phyloP scores from a whole-genome alignment of 2,888 invertebrate genomes.

The Tetropium fuscum region DNA sequence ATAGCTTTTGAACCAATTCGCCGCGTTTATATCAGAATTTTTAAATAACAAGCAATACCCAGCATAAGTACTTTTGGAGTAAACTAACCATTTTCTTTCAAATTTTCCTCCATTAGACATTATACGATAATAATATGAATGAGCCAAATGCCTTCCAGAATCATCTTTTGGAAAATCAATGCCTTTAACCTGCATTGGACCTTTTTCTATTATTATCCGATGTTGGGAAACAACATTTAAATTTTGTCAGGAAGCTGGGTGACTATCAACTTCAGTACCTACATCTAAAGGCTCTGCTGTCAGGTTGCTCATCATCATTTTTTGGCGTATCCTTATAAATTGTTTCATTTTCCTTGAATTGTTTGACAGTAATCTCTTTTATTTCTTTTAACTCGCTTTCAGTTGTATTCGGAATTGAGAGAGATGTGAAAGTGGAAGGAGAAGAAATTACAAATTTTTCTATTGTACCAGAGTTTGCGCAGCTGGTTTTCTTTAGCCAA shows the following conservation, averaged over 20 bases:
- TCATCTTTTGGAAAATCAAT: background rate
- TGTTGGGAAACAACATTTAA: constrained; percentile 9
- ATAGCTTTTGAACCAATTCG: background rate
- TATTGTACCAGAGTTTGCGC: background rate
- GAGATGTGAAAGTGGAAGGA: background rate
- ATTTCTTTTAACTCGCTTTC: background rate
- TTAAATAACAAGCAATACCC: background rate
- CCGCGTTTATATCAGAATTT: background rate
- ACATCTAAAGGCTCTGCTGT: background rate
- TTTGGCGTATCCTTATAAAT: background rate
- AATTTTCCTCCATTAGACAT: background rate
- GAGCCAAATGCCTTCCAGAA: background rate
- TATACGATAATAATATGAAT: background rate
- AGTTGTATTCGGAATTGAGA: background rate
- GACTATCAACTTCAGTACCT: background rate
- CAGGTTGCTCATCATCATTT: background rate
- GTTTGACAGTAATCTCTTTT: background rate
- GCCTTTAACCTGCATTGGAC: background rate
- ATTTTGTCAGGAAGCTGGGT: constrained; percentile 7
- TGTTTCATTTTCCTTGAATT: background rate
- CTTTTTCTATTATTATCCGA: constrained; percentile 9
- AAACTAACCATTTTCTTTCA: constrained; percentile 1
- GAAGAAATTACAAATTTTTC: background rate
- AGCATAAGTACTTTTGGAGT: background rate
- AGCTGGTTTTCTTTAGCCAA: background rate